A percentile compares a stretch with the other conserved stretches of the same genome.
Conservation (phyloP, 2,113 vertebrate species). For the Gasterosteus aculeatus region DNA sequence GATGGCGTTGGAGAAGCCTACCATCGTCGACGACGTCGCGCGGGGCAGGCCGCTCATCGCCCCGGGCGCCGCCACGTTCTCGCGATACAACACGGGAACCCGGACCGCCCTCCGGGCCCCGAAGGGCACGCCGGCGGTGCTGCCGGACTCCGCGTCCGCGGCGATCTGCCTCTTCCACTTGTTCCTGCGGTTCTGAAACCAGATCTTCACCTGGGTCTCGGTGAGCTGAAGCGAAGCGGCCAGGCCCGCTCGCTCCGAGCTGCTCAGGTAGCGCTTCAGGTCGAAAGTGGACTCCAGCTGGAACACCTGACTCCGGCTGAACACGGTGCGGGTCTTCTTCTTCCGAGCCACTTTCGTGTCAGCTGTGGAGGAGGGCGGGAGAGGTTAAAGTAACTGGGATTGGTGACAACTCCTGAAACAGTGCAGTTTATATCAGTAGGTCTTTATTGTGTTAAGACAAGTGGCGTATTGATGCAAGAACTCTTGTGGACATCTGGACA, state of each 20-base stretch:
- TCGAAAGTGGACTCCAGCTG: slow-evolving; percentile 90
- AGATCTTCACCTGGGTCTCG: slow-evolving; percentile 91
- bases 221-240: slow-evolving; percentile 87
- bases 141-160: slow-evolving; percentile 86
- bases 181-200: slow-evolving; percentile 90
- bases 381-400: not conserved
- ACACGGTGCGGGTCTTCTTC: slow-evolving; percentile 90
- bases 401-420: too few species aligned
- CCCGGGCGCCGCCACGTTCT: slow-evolving; percentile 72
- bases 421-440: not conserved
- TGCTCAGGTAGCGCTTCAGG: slow-evolving; percentile 89
- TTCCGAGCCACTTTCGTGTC: slow-evolving; percentile 72
- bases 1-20: slow-evolving; percentile 82
- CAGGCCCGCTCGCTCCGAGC: slow-evolving; percentile 85
- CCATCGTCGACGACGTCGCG: slow-evolving; percentile 77
- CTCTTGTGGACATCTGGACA: not conserved
- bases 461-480: not conserved
- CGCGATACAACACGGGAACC: slow-evolving; percentile 89
- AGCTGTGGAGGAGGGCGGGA: slow-evolving; percentile 27
- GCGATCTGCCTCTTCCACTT: slow-evolving; percentile 91
- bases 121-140: slow-evolving; percentile 67
- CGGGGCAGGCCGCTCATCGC: slow-evolving; percentile 77
- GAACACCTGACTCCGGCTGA: slow-evolving; percentile 88
- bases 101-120: slow-evolving; percentile 85
- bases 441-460: not conserved